Evolutionary conservation across 2,113 vertebrate species (phyloP).

Genomic region (Ellobius talpinus): DNA sequence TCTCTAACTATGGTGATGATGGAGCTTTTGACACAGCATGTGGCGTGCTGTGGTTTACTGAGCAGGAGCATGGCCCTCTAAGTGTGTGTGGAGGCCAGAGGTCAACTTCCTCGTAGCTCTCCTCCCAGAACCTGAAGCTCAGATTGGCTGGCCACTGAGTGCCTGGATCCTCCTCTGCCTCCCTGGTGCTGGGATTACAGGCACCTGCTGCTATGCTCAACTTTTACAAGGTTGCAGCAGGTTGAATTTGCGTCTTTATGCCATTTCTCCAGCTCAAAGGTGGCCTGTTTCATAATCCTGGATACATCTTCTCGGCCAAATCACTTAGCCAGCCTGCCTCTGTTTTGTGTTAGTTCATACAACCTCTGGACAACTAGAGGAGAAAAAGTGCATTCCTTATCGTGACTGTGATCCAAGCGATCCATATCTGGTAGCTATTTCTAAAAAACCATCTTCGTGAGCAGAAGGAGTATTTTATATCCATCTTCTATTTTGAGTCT

Average conservation of each 20-base stretch:
- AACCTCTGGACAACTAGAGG: background rate
- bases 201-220: background rate
- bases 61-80: background rate
- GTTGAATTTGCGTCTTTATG: background rate
- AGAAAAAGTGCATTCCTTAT: background rate
- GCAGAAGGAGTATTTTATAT: background rate
- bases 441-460: background rate
- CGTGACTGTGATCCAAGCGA: background rate
- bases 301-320: background rate
- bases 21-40: background rate
- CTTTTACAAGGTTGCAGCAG: background rate
- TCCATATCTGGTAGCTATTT: background rate
- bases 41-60: background rate
- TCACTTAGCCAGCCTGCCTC: background rate
- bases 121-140: background rate
- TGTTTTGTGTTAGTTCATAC: background rate
- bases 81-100: background rate
- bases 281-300: background rate
- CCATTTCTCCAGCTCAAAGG: background rate
- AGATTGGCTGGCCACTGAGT: background rate
- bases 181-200: background rate
- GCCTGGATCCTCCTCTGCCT: background rate
- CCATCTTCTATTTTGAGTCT: background rate
- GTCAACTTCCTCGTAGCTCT: background rate
- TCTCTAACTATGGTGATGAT: background rate